Conservation (phyloP, 1,140 invertebrate species). For the Myzus persicae region DNA sequence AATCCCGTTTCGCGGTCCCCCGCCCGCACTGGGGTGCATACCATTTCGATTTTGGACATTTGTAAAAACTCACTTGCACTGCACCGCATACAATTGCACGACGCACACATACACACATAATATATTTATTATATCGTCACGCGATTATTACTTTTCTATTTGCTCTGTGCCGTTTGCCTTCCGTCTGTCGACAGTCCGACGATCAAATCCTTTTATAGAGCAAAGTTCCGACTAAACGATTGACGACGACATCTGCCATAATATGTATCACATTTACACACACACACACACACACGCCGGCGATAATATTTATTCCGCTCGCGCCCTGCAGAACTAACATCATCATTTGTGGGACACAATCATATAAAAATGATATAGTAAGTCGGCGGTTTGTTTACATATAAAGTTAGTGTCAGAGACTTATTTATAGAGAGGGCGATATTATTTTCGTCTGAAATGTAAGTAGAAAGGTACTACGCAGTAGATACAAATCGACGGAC, state of each 20-base stretch:
- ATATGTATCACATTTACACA: neutral
- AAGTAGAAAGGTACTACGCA: too few relatives aligned
- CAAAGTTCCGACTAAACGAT: neutral
- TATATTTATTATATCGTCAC: neutral
- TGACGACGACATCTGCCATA: slow-evolving; percentile 22
- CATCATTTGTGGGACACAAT: neutral
- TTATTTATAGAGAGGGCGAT: neutral
- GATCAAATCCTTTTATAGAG: slow-evolving; percentile 52
- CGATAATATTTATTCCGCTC: neutral
- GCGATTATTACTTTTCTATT: slow-evolving; percentile 54
- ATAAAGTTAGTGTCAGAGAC: neutral
- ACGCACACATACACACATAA: neutral
- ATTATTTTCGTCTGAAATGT: neutral
- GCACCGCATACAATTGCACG: neutral
- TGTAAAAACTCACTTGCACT: slow-evolving; percentile 35
- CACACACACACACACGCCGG: neutral
- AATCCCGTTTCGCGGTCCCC: slow-evolving; percentile 49
- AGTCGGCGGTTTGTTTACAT: neutral
- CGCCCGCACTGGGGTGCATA: slow-evolving; percentile 50
- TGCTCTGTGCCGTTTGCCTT: slow-evolving; percentile 36
- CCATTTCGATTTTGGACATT: slow-evolving; percentile 57
- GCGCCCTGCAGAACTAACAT: slow-evolving; percentile 12
- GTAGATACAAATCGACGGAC: too few relatives aligned
- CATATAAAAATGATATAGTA: neutral
- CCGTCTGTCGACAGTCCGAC: neutral